Evolutionary conservation across 2,797 vertebrate genomes (phyloP), one percentile per base, ranked within the genome.

Genomic region (Tarsius wallacei): DNA sequence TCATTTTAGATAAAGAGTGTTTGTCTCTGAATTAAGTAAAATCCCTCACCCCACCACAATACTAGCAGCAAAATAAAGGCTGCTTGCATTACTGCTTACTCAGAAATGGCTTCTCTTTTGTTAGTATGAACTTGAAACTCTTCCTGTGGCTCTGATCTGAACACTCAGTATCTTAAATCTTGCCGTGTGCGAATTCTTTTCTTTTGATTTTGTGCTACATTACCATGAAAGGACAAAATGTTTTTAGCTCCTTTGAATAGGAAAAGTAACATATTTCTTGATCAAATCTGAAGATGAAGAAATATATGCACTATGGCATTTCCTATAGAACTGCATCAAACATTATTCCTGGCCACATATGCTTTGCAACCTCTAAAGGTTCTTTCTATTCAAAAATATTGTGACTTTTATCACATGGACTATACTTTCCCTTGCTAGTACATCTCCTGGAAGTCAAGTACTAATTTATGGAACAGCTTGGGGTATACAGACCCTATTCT

Each of bases 231-330:
- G 4, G 26, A 63, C 24, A 94, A 90, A 88, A 91, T 7, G n/a
- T 74, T 87, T 85, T 88, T 82, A 66, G 26, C 5, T 77, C 42
- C 47, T 82, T 47, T 95, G 31, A 61, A 22, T 57, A 77, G 28
- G 51, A 85, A 88, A 91, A 63, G 17, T 74, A 87, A n/a, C n/a
- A 85, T 66, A 11, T 1, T 92, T 92, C 51, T 90, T 87, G 51
- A 95, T 71, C 76, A 87, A 76, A 87, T n/a, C 26, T 31, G 59
- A 83, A 77, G 16, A 49, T 77, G 33, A 89, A 87, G 64, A 87
- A 89, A 28, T 87, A 70, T 57, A n/a, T 73, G 31, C 13, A 33
- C 4, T 10, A 31, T 77, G 57, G 5, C 28, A 64, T 26, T 90
- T 90, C 7, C 47, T 59, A 55, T 55, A 33, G 92, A 96, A 85